Base-by-base conservation (phyloP, 2,113 vertebrate genomes). In the Perognathus longimembris region DNA sequence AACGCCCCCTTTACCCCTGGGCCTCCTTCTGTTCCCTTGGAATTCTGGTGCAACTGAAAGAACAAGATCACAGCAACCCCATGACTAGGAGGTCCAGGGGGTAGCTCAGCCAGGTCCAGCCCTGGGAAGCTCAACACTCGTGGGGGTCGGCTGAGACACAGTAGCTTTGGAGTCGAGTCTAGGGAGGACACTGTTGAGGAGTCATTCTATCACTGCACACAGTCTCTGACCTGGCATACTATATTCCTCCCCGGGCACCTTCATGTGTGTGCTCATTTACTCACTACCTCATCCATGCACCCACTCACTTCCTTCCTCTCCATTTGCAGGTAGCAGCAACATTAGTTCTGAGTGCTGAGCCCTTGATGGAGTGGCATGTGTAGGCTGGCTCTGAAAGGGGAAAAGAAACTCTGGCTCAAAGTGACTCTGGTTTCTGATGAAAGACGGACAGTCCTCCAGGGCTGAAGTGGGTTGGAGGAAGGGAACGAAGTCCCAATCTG, bases 1-100 rank as follows among this genome's bases (percentile, higher is more conserved):
- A 76, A 77, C 88, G 61, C 67, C 95, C 96, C 89, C 81, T 92
- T 97, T 97, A 97, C 97, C 97, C 97, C 97, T 97, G 95, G 96
- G 96, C 95, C 87, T 77, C 95, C 97, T 95, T 70, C 92, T 97
- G 79, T 91, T 91, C 91, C 93, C 91, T 94, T 0, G 80, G 95
- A 92, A 90, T 64, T 92, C 22, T 95, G 95, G 74, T 24, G 32
- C 77, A 94, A 95, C 97, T 97, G 96, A 93, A 97, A 97, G 59
- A 96, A 97, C 89, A 97, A 97, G 57, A 96, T 64, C 96, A 96
- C 17, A 91, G 91, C 84, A 89, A 95, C 24, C 54, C 71, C 63
- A 26, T 97, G 95, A 97, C 80, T 78, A 30, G 50, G 36, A 18
- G 38, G 17, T 36, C n/a, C 20, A 4, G 32, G 45, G 45, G 59